Base-by-base conservation (phyloP, 2,113 vertebrate genomes). In the Orthonyx spaldingii region DNA sequence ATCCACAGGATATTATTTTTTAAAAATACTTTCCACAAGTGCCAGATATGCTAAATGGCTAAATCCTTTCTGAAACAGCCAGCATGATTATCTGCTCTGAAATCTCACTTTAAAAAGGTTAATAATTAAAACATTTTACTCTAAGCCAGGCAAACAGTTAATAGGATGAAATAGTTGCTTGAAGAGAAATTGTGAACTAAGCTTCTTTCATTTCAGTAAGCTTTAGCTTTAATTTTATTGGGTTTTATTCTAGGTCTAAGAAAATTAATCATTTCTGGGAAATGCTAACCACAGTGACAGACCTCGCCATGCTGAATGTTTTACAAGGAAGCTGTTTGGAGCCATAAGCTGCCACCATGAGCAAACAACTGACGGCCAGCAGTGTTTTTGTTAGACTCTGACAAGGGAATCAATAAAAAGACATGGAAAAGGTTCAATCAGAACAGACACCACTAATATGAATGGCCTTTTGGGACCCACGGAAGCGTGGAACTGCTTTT, bases 371-470 rank as follows among this genome's bases (percentile, higher is more conserved):
- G 95, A 97, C 0, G 26, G 91, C 80, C 96, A 97, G 94, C 22
- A 66, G 94, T 97, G 96, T 92, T 98, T 98, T 97, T 97, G 97
- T 98, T 97, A 97, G 96, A 72, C 84, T 92, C 93, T 98, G 97
- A 98, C 98, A 98, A 97, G 95, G 52, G 96, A 98, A 98, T 98
- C 98, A 97, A 98, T 98, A 98, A 97, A 98, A 97, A 97, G 97
- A 97, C 96, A 97, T 74, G 56, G 96, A 93, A 97, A 97, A 97
- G 95, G 97, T 97, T 98, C 98, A 98, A 97, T 98, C 97, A 97
- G 98, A 97, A 97, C 97, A 97, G 98, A 97, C 97, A 98, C 84
- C 87, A 97, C 97, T 98, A 98, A 98, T 97, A 95, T 4, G 7
- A 94, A 94, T 93, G 90, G 97, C 97, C 98, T 98, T 96, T 97